Evolutionary conservation across 2,888 invertebrate genomes (phyloP).

Genomic region (Strigamia crassipes): DNA sequence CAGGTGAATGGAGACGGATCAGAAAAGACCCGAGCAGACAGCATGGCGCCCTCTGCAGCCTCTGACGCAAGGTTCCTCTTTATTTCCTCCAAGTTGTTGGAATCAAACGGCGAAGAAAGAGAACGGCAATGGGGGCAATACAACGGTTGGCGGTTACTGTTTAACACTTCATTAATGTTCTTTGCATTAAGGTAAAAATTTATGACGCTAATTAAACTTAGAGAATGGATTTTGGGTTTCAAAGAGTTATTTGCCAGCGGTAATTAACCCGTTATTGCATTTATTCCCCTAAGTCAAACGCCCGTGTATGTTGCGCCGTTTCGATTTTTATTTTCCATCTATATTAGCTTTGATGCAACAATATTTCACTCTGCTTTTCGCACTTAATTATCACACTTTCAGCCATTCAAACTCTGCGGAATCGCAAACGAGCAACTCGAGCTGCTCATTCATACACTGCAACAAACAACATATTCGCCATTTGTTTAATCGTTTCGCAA

Average conservation of each 20-base stretch:
- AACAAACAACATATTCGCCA: too few species aligned
- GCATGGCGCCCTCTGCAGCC: conserved; percentile 14
- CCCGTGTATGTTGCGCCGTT: background rate
- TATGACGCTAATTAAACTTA: conserved; percentile 5
- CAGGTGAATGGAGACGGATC: conserved; percentile 21
- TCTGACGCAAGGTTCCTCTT: conserved; percentile 13
- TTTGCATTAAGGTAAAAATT: conserved; percentile 19
- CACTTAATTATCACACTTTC: too few species aligned
- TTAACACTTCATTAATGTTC: conserved; percentile 21
- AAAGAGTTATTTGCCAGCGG: conserved; percentile 2
- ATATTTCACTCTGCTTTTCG: background rate
- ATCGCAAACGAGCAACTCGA: too few species aligned
- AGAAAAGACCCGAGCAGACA: conserved; percentile 12
- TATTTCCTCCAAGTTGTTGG: background rate
- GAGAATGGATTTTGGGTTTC: conserved; percentile 13
- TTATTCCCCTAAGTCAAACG: background rate
- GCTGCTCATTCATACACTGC: too few species aligned
- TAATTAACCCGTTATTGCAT: conserved; percentile 10
- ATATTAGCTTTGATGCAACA: background rate
- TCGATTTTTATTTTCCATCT: background rate
- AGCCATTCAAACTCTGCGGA: too few species aligned
- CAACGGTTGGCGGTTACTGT: background rate
- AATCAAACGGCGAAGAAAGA: background rate
- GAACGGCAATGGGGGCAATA: background rate
- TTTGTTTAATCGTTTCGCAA: too few species aligned